Percentiles rank a stretch among this genome's conserved stretches.
These are phyloP conservation scores for Apostichopus californicus DNA, from an alignment of 35 echinoderm and acorn worm genomes.

Conservation along the genomic window DNA sequence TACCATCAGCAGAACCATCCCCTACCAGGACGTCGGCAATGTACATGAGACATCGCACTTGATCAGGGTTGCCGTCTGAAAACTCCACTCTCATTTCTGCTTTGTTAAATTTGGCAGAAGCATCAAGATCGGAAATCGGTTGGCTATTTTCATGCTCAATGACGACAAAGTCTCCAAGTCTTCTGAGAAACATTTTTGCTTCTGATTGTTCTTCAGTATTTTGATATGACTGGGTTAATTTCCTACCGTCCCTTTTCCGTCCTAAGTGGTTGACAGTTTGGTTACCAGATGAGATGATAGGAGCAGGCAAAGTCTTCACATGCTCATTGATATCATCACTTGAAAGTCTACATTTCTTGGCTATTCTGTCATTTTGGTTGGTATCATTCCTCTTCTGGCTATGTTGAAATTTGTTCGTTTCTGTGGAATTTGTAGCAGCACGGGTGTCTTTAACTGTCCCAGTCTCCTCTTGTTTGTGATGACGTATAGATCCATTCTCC, in stretches of 20 bases:
- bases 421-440: neutral
- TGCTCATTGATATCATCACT: neutral
- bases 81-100: neutral
- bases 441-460: neutral
- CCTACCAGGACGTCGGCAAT: neutral
- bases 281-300: too few relatives aligned
- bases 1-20: neutral
- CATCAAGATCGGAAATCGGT: neutral
- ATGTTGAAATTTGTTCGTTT: neutral
- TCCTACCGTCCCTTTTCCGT: too few relatives aligned
- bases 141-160: neutral
- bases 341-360: neutral
- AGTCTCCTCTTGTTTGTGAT: neutral
- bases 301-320: neutral
- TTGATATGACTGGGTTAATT: too few relatives aligned
- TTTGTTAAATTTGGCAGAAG: neutral
- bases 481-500: too few relatives aligned
- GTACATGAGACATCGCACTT: neutral
- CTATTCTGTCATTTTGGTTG: neutral
- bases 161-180: slow-evolving; percentile 4
- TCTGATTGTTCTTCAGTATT: neutral
- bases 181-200: neutral
- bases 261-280: neutral
- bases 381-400: neutral
- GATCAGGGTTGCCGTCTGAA: neutral